Evolutionary conservation across 2,113 vertebrate genomes (phyloP).

Genomic region (Bagarius yarrelli): DNA sequence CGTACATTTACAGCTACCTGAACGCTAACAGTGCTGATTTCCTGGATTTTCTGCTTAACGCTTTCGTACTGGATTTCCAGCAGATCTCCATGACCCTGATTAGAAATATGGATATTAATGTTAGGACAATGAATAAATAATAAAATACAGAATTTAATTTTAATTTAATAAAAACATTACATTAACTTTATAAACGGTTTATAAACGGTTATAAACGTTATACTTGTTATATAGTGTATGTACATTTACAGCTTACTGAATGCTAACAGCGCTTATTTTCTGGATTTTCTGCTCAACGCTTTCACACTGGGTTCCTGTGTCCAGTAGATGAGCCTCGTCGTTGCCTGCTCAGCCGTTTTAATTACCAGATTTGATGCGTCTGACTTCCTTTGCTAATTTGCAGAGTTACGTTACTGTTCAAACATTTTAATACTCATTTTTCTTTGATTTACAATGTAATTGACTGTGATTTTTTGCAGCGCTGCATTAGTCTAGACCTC

Average conservation of each 20-base stretch:
- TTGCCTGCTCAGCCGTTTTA: slow-evolving; percentile 57
- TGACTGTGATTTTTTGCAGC: slow-evolving; percentile 65
- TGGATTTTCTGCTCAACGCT: slow-evolving; percentile 22
- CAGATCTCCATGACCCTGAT: no score
- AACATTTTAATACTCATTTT: slow-evolving; percentile 62
- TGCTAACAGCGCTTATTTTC: slow-evolving; percentile 30
- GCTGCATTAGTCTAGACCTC: slow-evolving; percentile 66
- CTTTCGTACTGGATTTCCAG: no score
- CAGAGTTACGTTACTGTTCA: slow-evolving; percentile 47
- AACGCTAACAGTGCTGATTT: no score
- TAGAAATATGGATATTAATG: no score
- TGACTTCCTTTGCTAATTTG: slow-evolving; percentile 50
- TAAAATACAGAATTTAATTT: no score
- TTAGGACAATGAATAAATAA: no score
- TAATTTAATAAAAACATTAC: no score
- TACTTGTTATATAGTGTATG: no score
- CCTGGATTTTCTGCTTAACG: no score
- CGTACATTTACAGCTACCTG: no score
- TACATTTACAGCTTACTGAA: slow-evolving; percentile 53
- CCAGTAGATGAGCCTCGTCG: slow-evolving; percentile 47
- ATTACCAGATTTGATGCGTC: slow-evolving; percentile 54
- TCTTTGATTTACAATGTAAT: slow-evolving; percentile 70
- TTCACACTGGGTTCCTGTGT: slow-evolving; percentile 49
- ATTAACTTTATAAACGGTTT: no score
- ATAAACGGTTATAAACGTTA: no score